A percentile compares a stretch with the other conserved stretches of the same genome.
Evolutionary conservation across 2,888 invertebrate species (phyloP).

Genomic region (Trichogramma evanescens): DNA sequence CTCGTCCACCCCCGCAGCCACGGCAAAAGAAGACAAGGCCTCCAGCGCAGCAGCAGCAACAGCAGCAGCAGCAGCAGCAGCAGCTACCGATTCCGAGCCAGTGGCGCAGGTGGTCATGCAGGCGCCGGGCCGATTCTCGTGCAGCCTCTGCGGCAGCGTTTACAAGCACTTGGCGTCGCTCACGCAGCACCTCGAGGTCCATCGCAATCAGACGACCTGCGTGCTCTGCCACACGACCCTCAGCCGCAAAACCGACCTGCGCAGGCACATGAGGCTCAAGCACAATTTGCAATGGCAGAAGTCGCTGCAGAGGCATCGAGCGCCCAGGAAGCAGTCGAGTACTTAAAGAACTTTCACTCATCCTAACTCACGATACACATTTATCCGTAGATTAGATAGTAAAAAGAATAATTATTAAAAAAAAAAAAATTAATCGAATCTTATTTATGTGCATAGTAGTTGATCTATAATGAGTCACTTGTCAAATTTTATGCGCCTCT

Average conservation of each 20-base stretch:
- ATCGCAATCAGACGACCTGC: constrained; percentile 48
- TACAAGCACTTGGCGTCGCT: constrained; percentile 48
- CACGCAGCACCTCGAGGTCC: constrained; percentile 48
- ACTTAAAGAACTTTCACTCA: constrained; percentile 3
- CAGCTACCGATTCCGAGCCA: constrained; percentile 40
- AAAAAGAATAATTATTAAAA: too few species aligned
- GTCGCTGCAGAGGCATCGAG: constrained; percentile 44
- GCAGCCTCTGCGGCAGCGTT: constrained; percentile 47
- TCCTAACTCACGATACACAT: too few species aligned
- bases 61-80: constrained; percentile 5
- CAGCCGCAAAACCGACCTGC: constrained; percentile 48
- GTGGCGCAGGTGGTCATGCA: constrained; percentile 48
- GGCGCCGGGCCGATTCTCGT: constrained; percentile 47
- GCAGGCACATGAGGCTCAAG: constrained; percentile 47
- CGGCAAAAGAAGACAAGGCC: too few species aligned
- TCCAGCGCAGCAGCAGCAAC: constrained; percentile 6
- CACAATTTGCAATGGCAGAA: constrained; percentile 48
- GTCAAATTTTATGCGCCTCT: too few species aligned
- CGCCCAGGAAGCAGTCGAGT: constrained; percentile 29
- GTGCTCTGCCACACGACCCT: constrained; percentile 47
- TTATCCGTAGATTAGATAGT: too few species aligned
- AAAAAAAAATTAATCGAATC: too few species aligned
- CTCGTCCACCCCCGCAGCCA: too few species aligned
- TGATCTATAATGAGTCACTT: too few species aligned
- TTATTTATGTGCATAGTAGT: too few species aligned